These are phyloP conservation scores for Gobius niger DNA, from an alignment of 2,113 vertebrate species.

Conservation along the genomic window DNA sequence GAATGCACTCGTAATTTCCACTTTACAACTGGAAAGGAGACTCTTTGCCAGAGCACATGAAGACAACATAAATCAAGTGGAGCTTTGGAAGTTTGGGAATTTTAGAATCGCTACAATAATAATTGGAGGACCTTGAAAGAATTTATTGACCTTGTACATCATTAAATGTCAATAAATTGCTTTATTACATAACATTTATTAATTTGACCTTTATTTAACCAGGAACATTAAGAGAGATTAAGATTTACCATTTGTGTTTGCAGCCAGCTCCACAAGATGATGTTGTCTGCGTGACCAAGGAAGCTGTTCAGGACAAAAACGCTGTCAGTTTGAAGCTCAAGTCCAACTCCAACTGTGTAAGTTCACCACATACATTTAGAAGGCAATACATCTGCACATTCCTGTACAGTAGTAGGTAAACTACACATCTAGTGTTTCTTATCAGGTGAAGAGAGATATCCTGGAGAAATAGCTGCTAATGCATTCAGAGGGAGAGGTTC, in stretches of 20 bases:
- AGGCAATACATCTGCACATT: slow-evolving; percentile 15
- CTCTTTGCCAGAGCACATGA: too few species aligned
- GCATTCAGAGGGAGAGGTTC: slow-evolving; percentile 24
- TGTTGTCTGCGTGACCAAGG: slow-evolving; percentile 70
- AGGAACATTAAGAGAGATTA: too few species aligned
- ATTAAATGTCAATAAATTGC: too few species aligned
- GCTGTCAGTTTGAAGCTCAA: slow-evolving; percentile 71
- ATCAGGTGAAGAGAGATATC: slow-evolving; percentile 1
- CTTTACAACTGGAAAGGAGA: too few species aligned
- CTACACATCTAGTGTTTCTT: slow-evolving; percentile 4
- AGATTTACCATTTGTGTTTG: slow-evolving; percentile 37
- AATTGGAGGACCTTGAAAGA: too few species aligned
- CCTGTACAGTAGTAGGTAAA: slow-evolving; percentile 1
- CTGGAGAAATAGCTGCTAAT: slow-evolving; percentile 18
- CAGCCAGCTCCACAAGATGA: slow-evolving; percentile 45
- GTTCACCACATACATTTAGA: slow-evolving; percentile 30
- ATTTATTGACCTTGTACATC: too few species aligned
- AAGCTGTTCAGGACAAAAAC: slow-evolving; percentile 60
- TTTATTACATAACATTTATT: too few species aligned
- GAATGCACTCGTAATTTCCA: too few species aligned
- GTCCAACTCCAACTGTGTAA: slow-evolving; percentile 68
- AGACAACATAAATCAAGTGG: too few species aligned
- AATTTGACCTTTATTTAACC: too few species aligned
- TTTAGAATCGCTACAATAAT: too few species aligned
- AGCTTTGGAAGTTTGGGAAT: too few species aligned